Conservation (phyloP, 2,888 invertebrate species). For the Scaptomyza flava region DNA sequence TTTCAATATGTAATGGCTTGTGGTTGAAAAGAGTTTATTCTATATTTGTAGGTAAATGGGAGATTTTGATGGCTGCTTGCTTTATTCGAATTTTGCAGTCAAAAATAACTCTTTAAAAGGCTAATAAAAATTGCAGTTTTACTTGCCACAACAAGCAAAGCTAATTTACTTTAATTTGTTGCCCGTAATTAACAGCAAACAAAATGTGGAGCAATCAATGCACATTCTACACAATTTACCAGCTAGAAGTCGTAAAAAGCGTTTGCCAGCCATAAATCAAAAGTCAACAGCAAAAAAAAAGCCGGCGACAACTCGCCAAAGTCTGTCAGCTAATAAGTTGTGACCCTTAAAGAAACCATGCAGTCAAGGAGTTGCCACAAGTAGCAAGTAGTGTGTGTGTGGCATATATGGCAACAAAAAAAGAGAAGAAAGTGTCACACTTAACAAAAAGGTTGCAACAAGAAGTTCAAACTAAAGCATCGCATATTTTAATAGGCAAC, state of each 20-base stretch:
- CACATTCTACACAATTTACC: constrained; percentile 36
- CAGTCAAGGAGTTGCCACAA: not conserved
- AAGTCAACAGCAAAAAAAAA: not conserved
- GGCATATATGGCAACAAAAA: not conserved
- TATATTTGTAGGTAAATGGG: no score
- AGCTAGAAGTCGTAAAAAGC: constrained; percentile 28
- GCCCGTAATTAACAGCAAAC: constrained; percentile 43
- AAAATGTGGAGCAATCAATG: constrained; percentile 51
- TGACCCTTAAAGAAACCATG: not conserved
- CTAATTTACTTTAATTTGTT: constrained; percentile 55
- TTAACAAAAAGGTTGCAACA: constrained; percentile 22
- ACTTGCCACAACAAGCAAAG: constrained; percentile 16
- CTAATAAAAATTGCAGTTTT: constrained; percentile 38
- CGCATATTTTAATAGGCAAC: not conserved
- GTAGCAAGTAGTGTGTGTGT: constrained; percentile 23
- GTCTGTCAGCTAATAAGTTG: constrained; percentile 42
- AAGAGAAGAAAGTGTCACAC: constrained; percentile 29
- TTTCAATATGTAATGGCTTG: constrained; percentile 26
- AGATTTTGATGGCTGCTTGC: no score
- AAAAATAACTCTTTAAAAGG: constrained; percentile 8
- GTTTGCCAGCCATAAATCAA: constrained; percentile 51
- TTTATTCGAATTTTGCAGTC: no score
- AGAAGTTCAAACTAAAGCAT: constrained; percentile 8
- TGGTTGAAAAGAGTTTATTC: constrained; percentile 4
- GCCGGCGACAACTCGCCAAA: constrained; percentile 30